Evolutionary conservation across 2,888 invertebrate genomes (phyloP).

Genomic region (Quadriops clusia): DNA sequence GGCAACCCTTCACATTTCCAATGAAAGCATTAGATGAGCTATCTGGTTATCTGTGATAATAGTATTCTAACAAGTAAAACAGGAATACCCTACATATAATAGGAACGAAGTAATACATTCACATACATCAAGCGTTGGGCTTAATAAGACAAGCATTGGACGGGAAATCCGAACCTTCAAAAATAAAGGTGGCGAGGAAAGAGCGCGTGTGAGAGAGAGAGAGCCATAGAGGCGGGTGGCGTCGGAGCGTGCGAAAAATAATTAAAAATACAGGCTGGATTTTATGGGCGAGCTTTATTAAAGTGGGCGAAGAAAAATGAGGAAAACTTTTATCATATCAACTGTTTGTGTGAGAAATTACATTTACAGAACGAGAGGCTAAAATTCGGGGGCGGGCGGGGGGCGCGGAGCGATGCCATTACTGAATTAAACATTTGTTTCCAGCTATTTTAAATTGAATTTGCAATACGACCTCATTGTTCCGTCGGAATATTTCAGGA

Average conservation of each 20-base stretch:
- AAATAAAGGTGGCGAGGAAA: no score
- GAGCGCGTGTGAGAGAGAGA: no score
- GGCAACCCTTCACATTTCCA: no score
- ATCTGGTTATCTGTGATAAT: no score
- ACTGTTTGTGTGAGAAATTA: constrained; percentile 29
- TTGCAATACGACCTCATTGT: constrained; percentile 20
- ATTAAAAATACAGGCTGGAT: constrained; percentile 31
- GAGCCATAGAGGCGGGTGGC: no score
- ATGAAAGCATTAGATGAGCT: no score
- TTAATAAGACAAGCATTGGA: no score
- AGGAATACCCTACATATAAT: no score
- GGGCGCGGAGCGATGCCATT: constrained; percentile 20
- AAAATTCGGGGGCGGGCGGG: constrained; percentile 19
- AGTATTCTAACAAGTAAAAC: no score
- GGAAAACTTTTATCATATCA: constrained; percentile 32
- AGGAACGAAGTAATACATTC: no score
- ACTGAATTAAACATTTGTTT: constrained; percentile 26
- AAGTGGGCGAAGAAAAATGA: constrained; percentile 30
- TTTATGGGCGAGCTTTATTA: constrained; percentile 29
- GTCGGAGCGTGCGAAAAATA: constrained; percentile 15
- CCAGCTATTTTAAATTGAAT: constrained; percentile 23
- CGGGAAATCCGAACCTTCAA: no score
- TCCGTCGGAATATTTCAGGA: constrained; percentile 17
- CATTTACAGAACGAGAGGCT: constrained; percentile 23
- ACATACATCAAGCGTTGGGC: no score